Evolutionary conservation across 2,113 vertebrate species (phyloP).

Genomic region (Macquaria australasica): DNA sequence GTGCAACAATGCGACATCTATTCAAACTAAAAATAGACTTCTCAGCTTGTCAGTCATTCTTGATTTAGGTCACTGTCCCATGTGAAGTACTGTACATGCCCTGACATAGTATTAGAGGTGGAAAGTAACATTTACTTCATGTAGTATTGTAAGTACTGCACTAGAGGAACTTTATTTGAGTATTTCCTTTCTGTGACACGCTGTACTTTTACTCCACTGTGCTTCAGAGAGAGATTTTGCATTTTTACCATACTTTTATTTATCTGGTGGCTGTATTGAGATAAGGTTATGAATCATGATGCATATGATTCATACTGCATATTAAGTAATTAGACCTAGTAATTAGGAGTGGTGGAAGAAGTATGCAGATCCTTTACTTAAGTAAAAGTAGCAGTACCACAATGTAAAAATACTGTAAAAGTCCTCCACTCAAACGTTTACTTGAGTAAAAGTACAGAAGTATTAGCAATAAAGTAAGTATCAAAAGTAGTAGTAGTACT

Average conservation of each 20-base stretch:
- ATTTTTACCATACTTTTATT: neutral
- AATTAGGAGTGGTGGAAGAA: too few relatives aligned
- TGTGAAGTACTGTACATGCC: neutral
- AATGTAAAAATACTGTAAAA: neutral
- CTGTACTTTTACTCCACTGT: neutral
- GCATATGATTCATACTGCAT: neutral
- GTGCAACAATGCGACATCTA: conserved; percentile 12
- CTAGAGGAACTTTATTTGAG: neutral
- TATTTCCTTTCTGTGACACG: neutral
- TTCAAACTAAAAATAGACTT: conserved; percentile 35
- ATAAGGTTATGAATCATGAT: neutral
- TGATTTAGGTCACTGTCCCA: conserved; percentile 1
- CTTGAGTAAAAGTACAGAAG: neutral
- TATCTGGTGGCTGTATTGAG: neutral
- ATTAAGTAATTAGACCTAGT: neutral
- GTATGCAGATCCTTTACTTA: too few relatives aligned
- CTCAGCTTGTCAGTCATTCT: conserved; percentile 9
- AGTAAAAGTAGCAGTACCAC: neutral
- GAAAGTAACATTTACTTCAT: conserved; percentile 11
- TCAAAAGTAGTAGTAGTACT: neutral
- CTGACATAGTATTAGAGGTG: neutral
- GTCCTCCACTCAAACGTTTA: too few relatives aligned
- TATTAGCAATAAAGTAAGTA: neutral
- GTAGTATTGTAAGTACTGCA: too few relatives aligned
- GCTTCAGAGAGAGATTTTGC: neutral